Evolutionary conservation across 1,140 invertebrate species (phyloP), one percentile per base, ranked within the genome.

Genomic region (Drosophila ercepeae): DNA sequence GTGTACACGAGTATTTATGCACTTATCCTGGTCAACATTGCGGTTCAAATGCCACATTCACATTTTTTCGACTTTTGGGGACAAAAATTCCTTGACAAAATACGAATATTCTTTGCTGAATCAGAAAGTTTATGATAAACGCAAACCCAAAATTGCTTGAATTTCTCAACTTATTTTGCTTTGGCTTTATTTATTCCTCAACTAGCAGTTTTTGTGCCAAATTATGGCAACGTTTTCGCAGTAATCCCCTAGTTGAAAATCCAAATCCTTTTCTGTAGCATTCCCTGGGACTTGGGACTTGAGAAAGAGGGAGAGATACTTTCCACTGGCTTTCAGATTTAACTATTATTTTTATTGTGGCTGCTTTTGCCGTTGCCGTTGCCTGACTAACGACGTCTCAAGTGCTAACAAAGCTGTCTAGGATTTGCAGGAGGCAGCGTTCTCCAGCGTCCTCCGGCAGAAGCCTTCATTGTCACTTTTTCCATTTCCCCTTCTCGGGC

Each of bases 321-420:
- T 29, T 23, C 32, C 23, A 23, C 41, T 29, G n/a, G 19, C 2
- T 45, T 45, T 14, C 19, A 13, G 44, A 19, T 21, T 25, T n/a
- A 19, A 52, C 59, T 65, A 14, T 34, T 65, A 25, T 49, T 18
- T 46, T 36, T 48, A 21, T 21, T 64, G 29, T 46, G 4, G 29
- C 23, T 48, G 36, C 36, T 13, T 32, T 36, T 27, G 41, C 39
- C 25, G 59, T 18, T 27, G 27, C 25, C 9, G 29, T 32, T 32
- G 29, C 29, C 39, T 49, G 58, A 49, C 55, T 64, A 36, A 41
- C 55, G 59, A 41, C 44, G 61, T 67, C 63, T 67, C 63, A 67
- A 67, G 63, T 67, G 63, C 63, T 52, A 65, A 67, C 36, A 67
- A 64, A 67, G 63, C 63, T 67, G 63, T 67, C 63, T 67, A 50